These are phyloP conservation scores for Acropora tenuis DNA, from an alignment of 64 coral and sea anemone genomes.

Conservation along the genomic window DNA sequence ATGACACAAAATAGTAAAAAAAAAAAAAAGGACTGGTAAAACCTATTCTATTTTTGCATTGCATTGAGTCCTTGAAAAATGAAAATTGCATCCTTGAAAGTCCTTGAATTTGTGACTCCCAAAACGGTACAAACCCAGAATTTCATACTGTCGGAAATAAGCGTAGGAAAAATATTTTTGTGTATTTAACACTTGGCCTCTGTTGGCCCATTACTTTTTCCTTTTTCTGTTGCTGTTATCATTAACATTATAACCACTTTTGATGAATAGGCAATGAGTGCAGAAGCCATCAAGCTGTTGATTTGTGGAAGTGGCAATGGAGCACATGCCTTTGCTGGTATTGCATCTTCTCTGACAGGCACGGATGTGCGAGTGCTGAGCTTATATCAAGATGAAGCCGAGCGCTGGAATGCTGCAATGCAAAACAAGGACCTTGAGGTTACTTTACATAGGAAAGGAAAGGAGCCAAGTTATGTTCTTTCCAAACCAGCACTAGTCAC, in stretches of 20 bases:
- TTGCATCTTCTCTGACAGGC: constrained; percentile 59
- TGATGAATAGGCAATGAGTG: constrained; percentile 5
- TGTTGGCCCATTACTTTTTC: neutral
- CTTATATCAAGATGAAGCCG: constrained; percentile 78
- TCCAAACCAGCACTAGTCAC: constrained; percentile 15
- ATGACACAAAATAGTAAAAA: too few species aligned
- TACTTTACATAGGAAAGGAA: neutral
- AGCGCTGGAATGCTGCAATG: constrained; percentile 44
- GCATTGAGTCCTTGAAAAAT: too few species aligned
- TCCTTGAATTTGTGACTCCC: too few species aligned
- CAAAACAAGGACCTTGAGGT: constrained; percentile 1
- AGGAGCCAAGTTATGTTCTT: neutral
- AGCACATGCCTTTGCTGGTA: constrained; percentile 72
- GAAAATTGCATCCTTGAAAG: too few species aligned
- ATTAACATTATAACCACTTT: too few species aligned
- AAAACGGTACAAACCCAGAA: too few species aligned
- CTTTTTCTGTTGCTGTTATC: neutral
- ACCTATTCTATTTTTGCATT: too few species aligned
- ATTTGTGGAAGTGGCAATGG: constrained; percentile 87
- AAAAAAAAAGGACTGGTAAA: too few species aligned
- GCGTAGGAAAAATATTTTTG: too few species aligned
- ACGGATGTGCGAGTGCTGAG: constrained; percentile 76
- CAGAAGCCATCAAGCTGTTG: constrained; percentile 57
- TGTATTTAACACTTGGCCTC: too few species aligned
- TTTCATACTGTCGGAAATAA: too few species aligned